These are phyloP conservation scores for Colletes collaris DNA, from an alignment of 2,888 invertebrate species.

Conservation along the genomic window DNA sequence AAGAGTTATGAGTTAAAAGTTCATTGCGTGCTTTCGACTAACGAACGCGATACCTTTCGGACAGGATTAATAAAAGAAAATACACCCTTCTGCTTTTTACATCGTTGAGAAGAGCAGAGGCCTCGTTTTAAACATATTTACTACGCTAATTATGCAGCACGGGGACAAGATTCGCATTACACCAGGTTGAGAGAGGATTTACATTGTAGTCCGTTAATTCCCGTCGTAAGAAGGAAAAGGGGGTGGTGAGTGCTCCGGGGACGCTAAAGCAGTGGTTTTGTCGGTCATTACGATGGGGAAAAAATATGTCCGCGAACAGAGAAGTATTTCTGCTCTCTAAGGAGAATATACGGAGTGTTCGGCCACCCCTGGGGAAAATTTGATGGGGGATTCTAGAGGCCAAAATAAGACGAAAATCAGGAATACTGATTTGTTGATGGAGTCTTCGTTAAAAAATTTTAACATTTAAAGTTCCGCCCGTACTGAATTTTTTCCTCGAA, in stretches of 20 bases:
- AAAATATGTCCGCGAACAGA: constrained; percentile 1
- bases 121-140: constrained; percentile 43
- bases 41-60: not conserved
- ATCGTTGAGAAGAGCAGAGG: not conserved
- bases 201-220: constrained; percentile 40
- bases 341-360: not conserved
- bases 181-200: constrained; percentile 24
- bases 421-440: no score
- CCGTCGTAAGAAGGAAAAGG: constrained; percentile 21
- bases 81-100: not conserved
- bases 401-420: no score
- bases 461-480: no score
- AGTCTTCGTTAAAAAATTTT: no score
- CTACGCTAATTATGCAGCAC: constrained; percentile 34
- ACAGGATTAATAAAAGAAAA: constrained; percentile 24
- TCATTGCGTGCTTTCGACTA: no score
- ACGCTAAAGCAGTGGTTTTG: not conserved
- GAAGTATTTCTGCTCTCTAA: constrained; percentile 1
- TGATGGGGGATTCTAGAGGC: no score
- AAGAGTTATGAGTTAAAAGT: no score
- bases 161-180: constrained; percentile 32
- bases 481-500: no score
- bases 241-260: not conserved
- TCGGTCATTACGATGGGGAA: constrained; percentile 13
- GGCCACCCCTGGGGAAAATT: no score